Conservation (phyloP, 2,888 invertebrate species). For the Ophraella communa region DNA sequence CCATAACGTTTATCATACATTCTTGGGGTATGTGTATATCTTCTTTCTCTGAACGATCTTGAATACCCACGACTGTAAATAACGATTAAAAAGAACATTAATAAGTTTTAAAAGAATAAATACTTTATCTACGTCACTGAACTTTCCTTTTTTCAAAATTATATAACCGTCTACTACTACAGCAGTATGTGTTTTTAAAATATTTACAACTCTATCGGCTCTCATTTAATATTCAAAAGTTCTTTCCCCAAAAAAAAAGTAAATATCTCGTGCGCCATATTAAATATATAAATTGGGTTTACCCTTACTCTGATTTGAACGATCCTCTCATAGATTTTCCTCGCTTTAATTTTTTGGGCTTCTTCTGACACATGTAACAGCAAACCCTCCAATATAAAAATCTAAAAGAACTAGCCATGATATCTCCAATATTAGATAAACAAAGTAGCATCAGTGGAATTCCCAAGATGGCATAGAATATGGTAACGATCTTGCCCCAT, state of each 20-base stretch:
- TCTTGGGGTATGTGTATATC: slow-evolving; percentile 67
- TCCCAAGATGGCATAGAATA: slow-evolving; percentile 93
- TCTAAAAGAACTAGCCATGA: slow-evolving; percentile 92
- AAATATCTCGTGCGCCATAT: slow-evolving; percentile 3
- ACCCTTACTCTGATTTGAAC: slow-evolving; percentile 32
- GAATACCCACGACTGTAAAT: slow-evolving; percentile 26
- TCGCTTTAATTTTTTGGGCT: slow-evolving; percentile 68
- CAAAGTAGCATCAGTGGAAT: slow-evolving; percentile 95
- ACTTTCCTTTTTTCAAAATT: too few relatives aligned
- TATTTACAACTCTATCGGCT: too few relatives aligned
- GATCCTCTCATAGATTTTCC: slow-evolving; percentile 53
- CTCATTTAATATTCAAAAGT: background rate
- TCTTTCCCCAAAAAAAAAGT: background rate
- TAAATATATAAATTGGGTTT: background rate
- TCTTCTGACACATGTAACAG: slow-evolving; percentile 87
- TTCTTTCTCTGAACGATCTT: slow-evolving; percentile 60
- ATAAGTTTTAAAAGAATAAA: background rate
- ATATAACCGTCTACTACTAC: too few relatives aligned
- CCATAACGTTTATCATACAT: slow-evolving; percentile 69
- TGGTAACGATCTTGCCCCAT: slow-evolving; percentile 92
- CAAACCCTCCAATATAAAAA: slow-evolving; percentile 94
- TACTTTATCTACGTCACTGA: too few relatives aligned
- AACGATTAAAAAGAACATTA: too few relatives aligned
- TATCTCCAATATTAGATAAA: slow-evolving; percentile 91
- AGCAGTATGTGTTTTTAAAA: too few relatives aligned